phyloP scores from a whole-genome alignment of 2,113 vertebrate species.

The Helogale parvula region DNA sequence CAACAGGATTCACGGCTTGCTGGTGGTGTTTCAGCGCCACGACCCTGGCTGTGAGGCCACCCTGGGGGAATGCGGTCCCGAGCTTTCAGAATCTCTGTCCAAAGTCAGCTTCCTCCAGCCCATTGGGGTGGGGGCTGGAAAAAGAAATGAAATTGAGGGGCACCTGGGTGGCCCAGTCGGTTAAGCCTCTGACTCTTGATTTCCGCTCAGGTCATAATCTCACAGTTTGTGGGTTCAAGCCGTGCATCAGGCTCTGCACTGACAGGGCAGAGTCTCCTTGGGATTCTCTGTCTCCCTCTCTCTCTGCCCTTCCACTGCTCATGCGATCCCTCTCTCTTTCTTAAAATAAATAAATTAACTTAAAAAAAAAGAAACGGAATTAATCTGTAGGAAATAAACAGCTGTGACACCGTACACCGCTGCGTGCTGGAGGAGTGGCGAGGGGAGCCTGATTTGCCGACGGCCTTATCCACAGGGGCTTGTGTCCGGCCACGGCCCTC shows the following conservation, averaged over 20 bases:
- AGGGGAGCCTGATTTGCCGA: background rate
- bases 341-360: no score
- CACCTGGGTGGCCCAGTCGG: no score
- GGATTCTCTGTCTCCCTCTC: no score
- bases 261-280: no score
- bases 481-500: background rate
- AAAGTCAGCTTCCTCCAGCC: background rate
- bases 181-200: no score
- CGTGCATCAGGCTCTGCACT: no score
- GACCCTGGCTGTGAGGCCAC: background rate
- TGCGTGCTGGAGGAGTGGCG: no score
- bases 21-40: background rate
- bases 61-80: accelerated
- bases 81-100: background rate
- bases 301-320: no score
- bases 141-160: background rate
- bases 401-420: background rate
- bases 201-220: no score
- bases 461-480: background rate
- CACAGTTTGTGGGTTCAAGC: no score
- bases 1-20: background rate
- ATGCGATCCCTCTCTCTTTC: no score
- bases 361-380: background rate
- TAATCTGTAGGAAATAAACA: background rate
- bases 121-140: background rate